phyloP scores from a whole-genome alignment of 2,888 invertebrate genomes.

The Euzetes globulus region DNA sequence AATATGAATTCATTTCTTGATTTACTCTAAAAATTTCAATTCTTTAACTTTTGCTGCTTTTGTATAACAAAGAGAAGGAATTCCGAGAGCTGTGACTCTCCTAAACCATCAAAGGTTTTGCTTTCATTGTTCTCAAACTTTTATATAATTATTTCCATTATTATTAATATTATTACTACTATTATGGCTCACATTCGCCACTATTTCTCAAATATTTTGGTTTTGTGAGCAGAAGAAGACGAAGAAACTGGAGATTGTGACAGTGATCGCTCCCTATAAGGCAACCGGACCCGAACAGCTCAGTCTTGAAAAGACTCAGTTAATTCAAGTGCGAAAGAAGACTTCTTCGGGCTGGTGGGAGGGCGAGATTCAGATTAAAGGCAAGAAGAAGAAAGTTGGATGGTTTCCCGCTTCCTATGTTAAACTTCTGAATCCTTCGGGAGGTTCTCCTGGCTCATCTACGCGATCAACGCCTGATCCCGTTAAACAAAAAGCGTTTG shows the following conservation, averaged over 20 bases:
- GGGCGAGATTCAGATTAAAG: slow-evolving; percentile 81
- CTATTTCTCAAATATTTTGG: neutral
- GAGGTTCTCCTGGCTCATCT: slow-evolving; percentile 43
- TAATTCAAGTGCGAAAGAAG: slow-evolving; percentile 92
- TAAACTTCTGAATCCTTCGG: slow-evolving; percentile 53
- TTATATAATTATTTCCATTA: neutral
- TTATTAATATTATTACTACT: too few relatives aligned
- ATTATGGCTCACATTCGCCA: neutral
- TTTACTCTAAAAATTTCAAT: neutral
- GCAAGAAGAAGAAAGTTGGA: slow-evolving; percentile 82
- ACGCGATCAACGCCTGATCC: slow-evolving; percentile 47
- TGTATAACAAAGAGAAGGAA: neutral
- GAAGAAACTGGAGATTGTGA: slow-evolving; percentile 82
- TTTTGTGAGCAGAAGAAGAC: slow-evolving; percentile 49
- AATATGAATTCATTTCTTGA: neutral
- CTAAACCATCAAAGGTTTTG: slow-evolving; percentile 12
- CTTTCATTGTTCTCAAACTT: neutral
- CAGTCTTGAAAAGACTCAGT: slow-evolving; percentile 77
- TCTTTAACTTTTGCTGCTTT: slow-evolving; percentile 4
- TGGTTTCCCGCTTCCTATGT: slow-evolving; percentile 99
- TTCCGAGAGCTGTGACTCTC: slow-evolving; percentile 15
- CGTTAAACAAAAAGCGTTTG: slow-evolving; percentile 13
- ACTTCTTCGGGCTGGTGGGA: slow-evolving; percentile 99
- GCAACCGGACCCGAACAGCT: slow-evolving; percentile 86
- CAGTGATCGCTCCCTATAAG: slow-evolving; percentile 85